These are phyloP conservation scores for Pandemis heparana DNA, from an alignment of 2,888 invertebrate genomes.

Conservation along the genomic window DNA sequence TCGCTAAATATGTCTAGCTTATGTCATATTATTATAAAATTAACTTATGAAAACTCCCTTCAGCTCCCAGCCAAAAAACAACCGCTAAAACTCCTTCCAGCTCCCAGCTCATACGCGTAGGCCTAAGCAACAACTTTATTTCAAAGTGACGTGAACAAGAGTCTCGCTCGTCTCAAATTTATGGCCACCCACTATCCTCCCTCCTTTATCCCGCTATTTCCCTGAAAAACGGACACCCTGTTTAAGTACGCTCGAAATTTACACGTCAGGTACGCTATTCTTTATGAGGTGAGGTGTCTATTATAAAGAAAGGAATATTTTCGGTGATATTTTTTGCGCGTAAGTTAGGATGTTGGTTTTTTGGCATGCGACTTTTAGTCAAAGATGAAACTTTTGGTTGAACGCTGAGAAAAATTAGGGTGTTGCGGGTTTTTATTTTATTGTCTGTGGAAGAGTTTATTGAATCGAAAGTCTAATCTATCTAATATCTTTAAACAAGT, in stretches of 20 bases:
- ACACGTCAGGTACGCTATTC: slow-evolving; percentile 51
- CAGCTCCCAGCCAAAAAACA: slow-evolving; percentile 4
- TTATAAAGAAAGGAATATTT: slow-evolving; percentile 38
- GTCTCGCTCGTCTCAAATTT: slow-evolving; percentile 66
- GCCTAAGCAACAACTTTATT: slow-evolving; percentile 72
- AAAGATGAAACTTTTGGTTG: background rate
- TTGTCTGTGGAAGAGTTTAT: background rate
- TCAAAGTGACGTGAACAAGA: slow-evolving; percentile 70
- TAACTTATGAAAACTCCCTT: background rate
- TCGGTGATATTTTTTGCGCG: slow-evolving; percentile 24
- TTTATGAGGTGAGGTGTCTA: slow-evolving; percentile 41
- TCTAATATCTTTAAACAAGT: too few species aligned
- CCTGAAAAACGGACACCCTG: slow-evolving; percentile 54
- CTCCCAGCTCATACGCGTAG: slow-evolving; percentile 51
- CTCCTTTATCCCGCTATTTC: slow-evolving; percentile 56
- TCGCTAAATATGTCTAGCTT: too few species aligned
- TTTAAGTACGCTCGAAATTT: slow-evolving; percentile 57
- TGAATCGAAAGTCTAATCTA: too few species aligned
- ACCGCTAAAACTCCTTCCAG: slow-evolving; percentile 22
- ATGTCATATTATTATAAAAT: background rate
- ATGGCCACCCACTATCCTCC: slow-evolving; percentile 55
- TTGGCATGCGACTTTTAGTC: background rate
- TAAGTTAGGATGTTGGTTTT: background rate
- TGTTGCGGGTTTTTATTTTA: background rate
- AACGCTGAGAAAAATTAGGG: background rate